Evolutionary conservation across 2,113 vertebrate species (phyloP).

Genomic region (Oryzias javanicus): DNA sequence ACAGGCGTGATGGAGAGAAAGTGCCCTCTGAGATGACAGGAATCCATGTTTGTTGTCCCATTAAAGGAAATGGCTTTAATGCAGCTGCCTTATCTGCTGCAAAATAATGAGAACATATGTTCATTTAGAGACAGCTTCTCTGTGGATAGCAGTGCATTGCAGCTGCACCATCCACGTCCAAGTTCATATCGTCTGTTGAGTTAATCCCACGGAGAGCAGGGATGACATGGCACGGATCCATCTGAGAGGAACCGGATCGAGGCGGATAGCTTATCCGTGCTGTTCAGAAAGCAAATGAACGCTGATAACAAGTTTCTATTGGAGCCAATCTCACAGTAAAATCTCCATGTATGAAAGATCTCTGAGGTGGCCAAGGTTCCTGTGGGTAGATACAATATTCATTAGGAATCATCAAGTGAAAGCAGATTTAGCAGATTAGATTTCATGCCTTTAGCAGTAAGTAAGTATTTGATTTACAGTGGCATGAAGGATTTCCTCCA

Average conservation of each 20-base stretch:
- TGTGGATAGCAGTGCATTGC: background rate
- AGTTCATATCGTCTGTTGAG: conserved; percentile 12
- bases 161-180: conserved; percentile 4
- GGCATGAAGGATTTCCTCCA: background rate
- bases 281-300: conserved; percentile 6
- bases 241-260: conserved; percentile 11
- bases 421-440: no score
- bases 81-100: background rate
- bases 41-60: background rate
- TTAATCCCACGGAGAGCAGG: conserved; percentile 29
- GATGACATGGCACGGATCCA: conserved; percentile 11
- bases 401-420: no score
- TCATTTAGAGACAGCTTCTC: background rate
- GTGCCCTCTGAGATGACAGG: background rate
- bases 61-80: background rate
- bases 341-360: background rate
- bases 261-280: conserved; percentile 1
- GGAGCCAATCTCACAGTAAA: background rate
- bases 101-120: conserved; percentile 6
- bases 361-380: background rate
- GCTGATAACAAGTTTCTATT: background rate
- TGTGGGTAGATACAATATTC: no score
- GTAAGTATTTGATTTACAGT: no score
- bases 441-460: no score
- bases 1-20: background rate